phyloP scores from a whole-genome alignment of 1,140 invertebrate genomes.

The Lamellibrachia luymesi region DNA sequence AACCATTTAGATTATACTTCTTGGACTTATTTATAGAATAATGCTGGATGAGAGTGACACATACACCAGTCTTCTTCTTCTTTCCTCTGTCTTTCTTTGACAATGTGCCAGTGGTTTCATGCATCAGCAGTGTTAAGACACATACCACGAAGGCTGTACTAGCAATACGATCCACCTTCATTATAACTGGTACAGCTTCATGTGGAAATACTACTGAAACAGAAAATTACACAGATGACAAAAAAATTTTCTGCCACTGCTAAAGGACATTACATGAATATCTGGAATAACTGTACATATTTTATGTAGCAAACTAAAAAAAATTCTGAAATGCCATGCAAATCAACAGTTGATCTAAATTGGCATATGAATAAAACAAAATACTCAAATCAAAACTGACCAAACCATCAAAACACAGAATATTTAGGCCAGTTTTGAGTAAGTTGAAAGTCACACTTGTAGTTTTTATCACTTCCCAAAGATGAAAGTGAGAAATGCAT shows the following conservation, averaged over 20 bases:
- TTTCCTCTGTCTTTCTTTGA: not conserved
- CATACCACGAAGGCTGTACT: not conserved
- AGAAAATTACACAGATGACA: not conserved
- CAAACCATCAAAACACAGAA: too few species aligned
- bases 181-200: not conserved
- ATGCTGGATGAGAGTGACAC: not conserved
- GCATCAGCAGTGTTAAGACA: not conserved
- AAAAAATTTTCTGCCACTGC: not conserved
- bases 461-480: too few species aligned
- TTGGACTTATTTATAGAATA: not conserved
- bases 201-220: not conserved
- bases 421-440: too few species aligned
- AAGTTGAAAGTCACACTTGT: too few species aligned
- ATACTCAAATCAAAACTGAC: too few species aligned
- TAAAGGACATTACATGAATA: not conserved
- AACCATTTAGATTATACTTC: not conserved
- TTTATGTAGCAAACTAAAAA: too few species aligned
- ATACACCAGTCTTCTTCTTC: not conserved
- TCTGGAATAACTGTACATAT: too few species aligned
- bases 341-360: too few species aligned
- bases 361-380: too few species aligned
- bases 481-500: too few species aligned
- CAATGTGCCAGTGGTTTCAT: not conserved
- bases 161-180: not conserved
- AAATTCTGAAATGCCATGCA: not conserved